Evolutionary conservation across 2,113 vertebrate species (phyloP).

Genomic region (Podocnemis expansa): DNA sequence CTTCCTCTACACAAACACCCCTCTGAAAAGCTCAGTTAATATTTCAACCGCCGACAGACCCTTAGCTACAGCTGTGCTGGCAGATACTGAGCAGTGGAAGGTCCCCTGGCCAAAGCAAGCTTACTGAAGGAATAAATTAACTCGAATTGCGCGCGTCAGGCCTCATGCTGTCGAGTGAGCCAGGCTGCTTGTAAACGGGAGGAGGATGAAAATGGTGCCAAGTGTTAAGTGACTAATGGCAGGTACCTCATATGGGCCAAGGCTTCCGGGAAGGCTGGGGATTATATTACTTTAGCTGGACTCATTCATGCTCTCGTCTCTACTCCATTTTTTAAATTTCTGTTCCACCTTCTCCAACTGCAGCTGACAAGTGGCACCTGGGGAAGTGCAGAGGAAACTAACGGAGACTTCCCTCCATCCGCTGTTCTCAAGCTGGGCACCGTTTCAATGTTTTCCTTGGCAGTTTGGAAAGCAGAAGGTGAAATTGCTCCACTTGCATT

Average conservation of each 20-base stretch:
- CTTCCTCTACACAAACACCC: neutral
- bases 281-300: neutral
- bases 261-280: neutral
- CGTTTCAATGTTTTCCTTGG: neutral
- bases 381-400: rapidly evolving
- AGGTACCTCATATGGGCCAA: neutral
- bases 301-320: neutral
- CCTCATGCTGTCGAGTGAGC: neutral
- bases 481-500: rapidly evolving
- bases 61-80: neutral
- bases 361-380: neutral
- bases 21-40: neutral
- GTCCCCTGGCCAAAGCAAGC: neutral
- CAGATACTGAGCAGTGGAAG: neutral
- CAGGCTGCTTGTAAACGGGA: neutral
- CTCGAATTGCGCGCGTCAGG: rapidly evolving
- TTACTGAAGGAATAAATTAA: neutral
- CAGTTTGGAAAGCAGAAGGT: constrained; percentile 6
- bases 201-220: neutral
- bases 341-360: neutral
- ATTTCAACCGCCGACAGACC: neutral
- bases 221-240: neutral
- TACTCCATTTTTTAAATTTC: neutral
- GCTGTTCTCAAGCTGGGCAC: neutral
- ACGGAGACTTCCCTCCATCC: neutral